A percentile compares a stretch with the other conserved stretches of the same genome.
Evolutionary conservation across 2,113 vertebrate genomes (phyloP).

Genomic region (Triplophysa rosa): DNA sequence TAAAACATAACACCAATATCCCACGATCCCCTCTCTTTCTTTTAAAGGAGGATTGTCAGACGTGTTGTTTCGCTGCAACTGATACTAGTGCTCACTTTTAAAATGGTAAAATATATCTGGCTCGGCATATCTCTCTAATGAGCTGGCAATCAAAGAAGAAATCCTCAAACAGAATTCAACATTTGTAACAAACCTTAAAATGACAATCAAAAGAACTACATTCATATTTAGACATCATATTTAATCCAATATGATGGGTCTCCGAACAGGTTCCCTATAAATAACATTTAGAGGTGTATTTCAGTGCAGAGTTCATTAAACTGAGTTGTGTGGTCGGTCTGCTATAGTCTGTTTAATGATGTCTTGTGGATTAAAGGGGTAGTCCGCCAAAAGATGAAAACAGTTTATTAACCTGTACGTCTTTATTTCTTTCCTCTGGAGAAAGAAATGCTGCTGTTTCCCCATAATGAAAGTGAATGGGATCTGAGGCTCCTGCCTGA

Average conservation of each 20-base stretch:
- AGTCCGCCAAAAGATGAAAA: too few relatives aligned
- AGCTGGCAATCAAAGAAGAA: conserved; percentile 26
- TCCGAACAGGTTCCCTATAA: too few relatives aligned
- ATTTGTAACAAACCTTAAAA: not conserved
- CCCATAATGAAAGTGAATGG: too few relatives aligned
- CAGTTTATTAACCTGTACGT: too few relatives aligned
- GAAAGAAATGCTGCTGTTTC: too few relatives aligned
- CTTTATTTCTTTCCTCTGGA: too few relatives aligned
- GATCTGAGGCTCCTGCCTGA: too few relatives aligned
- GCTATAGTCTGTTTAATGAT: not conserved
- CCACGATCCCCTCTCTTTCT: not conserved
- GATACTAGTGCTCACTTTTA: conserved; percentile 14
- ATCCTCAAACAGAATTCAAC: conserved; percentile 23
- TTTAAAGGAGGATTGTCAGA: conserved; percentile 8
- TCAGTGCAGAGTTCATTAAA: conserved; percentile 8
- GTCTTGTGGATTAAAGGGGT: not conserved
- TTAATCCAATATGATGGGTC: too few relatives aligned
- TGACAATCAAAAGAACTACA: not conserved
- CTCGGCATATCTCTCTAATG: conserved; percentile 14
- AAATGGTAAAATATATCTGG: not conserved
- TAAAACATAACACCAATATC: not conserved
- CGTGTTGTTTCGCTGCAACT: conserved; percentile 2
- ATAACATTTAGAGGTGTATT: not conserved
- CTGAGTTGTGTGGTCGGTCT: not conserved
- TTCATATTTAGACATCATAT: too few relatives aligned